Evolutionary conservation across 30 jellyfish, hydroid and myxozoan species (phyloP), one percentile per base, ranked within the genome.

Genomic region (Hydra vulgaris): DNA sequence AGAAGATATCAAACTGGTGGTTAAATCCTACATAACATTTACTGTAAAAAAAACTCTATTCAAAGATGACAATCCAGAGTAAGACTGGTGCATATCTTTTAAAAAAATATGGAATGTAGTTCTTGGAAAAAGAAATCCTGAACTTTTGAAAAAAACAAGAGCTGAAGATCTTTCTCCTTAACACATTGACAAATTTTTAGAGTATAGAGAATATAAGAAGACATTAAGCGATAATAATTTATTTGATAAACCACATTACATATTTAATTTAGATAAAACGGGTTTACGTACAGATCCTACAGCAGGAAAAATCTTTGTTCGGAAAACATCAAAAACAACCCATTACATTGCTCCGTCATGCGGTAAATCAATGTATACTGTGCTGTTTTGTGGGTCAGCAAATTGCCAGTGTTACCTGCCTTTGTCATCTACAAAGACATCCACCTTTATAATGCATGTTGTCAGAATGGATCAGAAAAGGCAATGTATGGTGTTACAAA

Each of bases 61-160:
- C 54, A 82, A 73, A 24, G 80, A 74, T 40, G 73, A 76, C 25
- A 17, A 17, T 7, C 91, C 91, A 16, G 91, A 85, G 53, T 70
- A 83, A 21, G 91, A 83, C 23, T 83, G 91, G 91, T 24, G 77
- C n/a, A 18, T 76, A 7, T 74, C 86, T 1, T 83, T 83, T 52
- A 4, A 70, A 54, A 74, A 25, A 66, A 69, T 81, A 18, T 76
- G 86, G 86, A 67, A 40, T 24, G 66, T 74, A 18, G 40, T 23
- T 21, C 82, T 83, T 1, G 73, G 80, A 61, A 76, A 71, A 23
- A 83, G 86, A 27, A 83, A 83, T 66, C 86, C 91, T 24, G 81
- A 83, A 56, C 26, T 74, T 69, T 54, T 83, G 27, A 82, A 84
- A 15, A 55, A 82, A 72, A 66, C 77, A 5, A 73, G 85, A 76